Base-by-base conservation (phyloP, 1,140 invertebrate species). In the Halyomorpha halys region DNA sequence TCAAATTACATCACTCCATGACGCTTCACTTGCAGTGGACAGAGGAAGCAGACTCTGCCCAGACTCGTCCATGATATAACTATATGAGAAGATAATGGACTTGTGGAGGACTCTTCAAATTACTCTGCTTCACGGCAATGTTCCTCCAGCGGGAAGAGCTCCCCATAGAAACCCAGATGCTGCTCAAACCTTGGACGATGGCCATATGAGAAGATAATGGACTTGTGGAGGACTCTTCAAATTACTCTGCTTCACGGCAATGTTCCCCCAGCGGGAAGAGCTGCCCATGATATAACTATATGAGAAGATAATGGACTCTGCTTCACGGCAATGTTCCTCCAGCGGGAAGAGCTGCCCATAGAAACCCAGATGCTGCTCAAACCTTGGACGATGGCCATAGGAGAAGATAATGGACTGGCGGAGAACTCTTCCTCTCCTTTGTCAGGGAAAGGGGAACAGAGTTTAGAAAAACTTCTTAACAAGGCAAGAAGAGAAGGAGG, bases 381-480 rank as follows among this genome's bases (percentile, higher is more conserved):
- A 39, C 23, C 53, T 4, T 21, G 3, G 23, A 5, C 23, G 53
- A 49, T n/a, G 45, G 47, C 21, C 6, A 49, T 19, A 21, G 47
- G 11, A 21, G 47, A 5, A 49, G 47, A 49, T 18, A 21, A 49
- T 19, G 47, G 47, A 49, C 47, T 18, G 47, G 11, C 47, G 47
- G 47, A 18, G 19, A 16, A 49, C 3, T 5, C 2, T 2, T 6
- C 6, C 9, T 15, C 45, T 19, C 19, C 47, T 19, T 49, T 49
- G 47, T 49, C 4, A 14, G n/a, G 47, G 9, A 49, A 49, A 21
- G 47, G 47, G 53, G 18, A 23, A 23, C 53, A 16, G 18, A 19
- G 53, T 21, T 56, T 56, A 23, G 53, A 23, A 56, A 25, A 56
- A 56, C 18, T 23, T 16, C 53, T 56, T 56, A 56, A 56, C 18